phyloP scores from a whole-genome alignment of 2,113 vertebrate species.

The Turnix velox region DNA sequence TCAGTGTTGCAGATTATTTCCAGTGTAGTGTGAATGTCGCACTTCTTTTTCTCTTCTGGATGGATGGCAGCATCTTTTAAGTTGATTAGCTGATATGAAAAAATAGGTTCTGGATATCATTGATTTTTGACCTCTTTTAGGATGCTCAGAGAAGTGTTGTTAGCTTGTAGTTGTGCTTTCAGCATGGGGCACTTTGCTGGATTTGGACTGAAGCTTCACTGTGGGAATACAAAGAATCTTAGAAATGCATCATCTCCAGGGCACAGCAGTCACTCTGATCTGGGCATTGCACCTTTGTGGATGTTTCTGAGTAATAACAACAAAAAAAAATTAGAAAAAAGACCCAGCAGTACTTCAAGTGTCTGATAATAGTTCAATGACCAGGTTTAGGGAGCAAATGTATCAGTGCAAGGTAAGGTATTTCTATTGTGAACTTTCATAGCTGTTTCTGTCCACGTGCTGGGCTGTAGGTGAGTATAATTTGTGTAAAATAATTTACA shows the following conservation, averaged over 20 bases:
- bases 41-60: background rate
- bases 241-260: background rate
- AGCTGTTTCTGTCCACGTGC: background rate
- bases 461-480: background rate
- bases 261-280: background rate
- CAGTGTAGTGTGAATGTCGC: background rate
- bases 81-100: background rate
- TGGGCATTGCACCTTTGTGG: background rate
- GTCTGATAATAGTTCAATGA: background rate
- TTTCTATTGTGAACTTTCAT: background rate
- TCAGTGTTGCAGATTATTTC: background rate
- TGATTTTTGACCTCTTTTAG: background rate
- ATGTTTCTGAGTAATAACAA: background rate
- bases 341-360: background rate
- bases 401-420: background rate
- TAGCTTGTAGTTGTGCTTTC: background rate
- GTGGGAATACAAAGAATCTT: background rate
- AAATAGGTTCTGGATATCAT: background rate
- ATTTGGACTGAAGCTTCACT: background rate
- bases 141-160: background rate
- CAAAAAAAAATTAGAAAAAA: background rate
- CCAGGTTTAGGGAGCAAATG: background rate
- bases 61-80: background rate
- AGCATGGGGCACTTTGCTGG: background rate
- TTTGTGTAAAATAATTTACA: background rate